Percentiles rank a stretch among this genome's conserved stretches.
phyloP scores from a whole-genome alignment of 2,113 vertebrate genomes.

The Todiramphus saurophagus region DNA sequence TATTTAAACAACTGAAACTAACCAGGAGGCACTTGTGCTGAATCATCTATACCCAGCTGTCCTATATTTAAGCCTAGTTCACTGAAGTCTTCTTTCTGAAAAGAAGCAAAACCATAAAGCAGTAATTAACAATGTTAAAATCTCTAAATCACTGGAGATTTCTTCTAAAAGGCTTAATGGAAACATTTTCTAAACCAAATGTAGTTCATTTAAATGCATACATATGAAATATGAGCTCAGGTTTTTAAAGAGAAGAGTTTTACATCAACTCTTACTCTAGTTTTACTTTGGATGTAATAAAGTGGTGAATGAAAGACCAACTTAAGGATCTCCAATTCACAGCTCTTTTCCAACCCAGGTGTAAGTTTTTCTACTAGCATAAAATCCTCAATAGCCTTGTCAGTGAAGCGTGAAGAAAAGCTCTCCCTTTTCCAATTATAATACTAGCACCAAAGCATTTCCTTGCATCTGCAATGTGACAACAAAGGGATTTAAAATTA shows the following conservation, averaged over 20 bases:
- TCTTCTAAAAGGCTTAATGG: not conserved
- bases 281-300: not conserved
- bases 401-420: not conserved
- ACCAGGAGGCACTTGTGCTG: conserved; percentile 90
- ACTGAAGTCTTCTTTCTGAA: conserved; percentile 86
- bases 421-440: not conserved
- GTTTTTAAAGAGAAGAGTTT: not conserved
- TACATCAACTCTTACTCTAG: not conserved
- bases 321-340: not conserved
- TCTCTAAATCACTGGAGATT: not conserved
- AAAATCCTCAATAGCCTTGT: not conserved
- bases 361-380: not conserved
- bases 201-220: not conserved
- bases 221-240: not conserved
- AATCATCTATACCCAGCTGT: conserved; percentile 93
- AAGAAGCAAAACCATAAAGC: conserved; percentile 28
- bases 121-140: not conserved
- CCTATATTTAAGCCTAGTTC: conserved; percentile 87
- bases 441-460: not conserved
- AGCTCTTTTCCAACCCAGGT: not conserved
- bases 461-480: not conserved
- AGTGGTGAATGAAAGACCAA: not conserved
- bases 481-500: not conserved
- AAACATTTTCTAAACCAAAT: not conserved
- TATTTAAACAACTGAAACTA: conserved; percentile 1